These are phyloP conservation scores for Callyntrura sp. DNA, from an alignment of 2,888 invertebrate genomes.

Conservation along the genomic window DNA sequence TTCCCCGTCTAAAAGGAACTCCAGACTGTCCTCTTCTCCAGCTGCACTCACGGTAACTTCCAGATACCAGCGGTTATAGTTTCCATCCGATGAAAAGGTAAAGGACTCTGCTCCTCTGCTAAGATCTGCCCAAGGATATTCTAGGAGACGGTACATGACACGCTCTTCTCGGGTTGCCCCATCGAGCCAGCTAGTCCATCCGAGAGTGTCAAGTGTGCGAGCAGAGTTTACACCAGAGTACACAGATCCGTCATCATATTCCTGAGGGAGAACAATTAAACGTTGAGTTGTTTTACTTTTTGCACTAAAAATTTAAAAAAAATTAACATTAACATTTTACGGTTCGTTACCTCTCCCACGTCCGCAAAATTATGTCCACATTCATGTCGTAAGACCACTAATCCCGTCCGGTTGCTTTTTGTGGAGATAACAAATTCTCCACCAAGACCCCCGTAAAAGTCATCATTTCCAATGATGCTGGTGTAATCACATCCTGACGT, in stretches of 20 bases:
- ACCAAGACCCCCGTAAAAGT: conserved; percentile 83
- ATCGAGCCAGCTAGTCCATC: conserved; percentile 80
- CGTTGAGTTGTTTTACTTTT: no score
- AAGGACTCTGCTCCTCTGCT: conserved; percentile 59
- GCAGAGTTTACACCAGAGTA: conserved; percentile 81
- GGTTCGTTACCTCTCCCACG: conserved; percentile 74
- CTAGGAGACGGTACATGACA: conserved; percentile 78
- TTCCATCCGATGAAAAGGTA: conserved; percentile 81
- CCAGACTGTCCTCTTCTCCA: conserved; percentile 76
- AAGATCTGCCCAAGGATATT: conserved; percentile 80
- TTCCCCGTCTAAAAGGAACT: conserved; percentile 81
- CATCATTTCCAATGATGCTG: conserved; percentile 82
- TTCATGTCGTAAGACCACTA: conserved; percentile 75
- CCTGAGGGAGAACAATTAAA: conserved; percentile 63
- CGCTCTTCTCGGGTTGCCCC: conserved; percentile 75
- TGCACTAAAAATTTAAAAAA: not conserved
- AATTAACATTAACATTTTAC: not conserved
- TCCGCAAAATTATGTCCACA: conserved; percentile 77
- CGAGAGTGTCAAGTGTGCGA: conserved; percentile 34
- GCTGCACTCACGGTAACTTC: conserved; percentile 81
- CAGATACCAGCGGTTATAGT: conserved; percentile 78
- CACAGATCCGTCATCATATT: conserved; percentile 79
- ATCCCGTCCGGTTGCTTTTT: conserved; percentile 80
- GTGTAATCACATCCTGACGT: conserved; percentile 82
- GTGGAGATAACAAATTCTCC: conserved; percentile 83